phyloP scores from a whole-genome alignment of 2,797 vertebrate species.

The Helarctos malayanus region DNA sequence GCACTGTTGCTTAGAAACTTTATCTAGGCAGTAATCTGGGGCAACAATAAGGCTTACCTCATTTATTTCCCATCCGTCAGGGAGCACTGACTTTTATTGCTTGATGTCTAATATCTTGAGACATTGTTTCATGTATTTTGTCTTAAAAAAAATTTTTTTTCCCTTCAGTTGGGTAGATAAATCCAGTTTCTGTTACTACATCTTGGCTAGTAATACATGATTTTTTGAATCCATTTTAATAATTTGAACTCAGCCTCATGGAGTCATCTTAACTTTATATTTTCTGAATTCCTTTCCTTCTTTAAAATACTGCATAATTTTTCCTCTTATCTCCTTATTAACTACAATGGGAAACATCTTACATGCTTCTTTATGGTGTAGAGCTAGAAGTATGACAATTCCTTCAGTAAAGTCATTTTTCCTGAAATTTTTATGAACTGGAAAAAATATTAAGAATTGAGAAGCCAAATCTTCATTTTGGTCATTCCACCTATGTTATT shows the following conservation, averaged over 20 bases:
- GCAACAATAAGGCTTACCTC: background rate
- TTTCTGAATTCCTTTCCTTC: constrained; percentile 24
- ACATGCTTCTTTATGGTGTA: background rate
- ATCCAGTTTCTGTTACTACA: background rate
- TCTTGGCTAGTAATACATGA: background rate
- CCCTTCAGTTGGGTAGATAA: background rate
- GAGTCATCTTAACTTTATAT: background rate
- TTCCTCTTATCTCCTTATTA: constrained; percentile 18
- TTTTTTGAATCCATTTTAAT: background rate
- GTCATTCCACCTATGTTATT: background rate
- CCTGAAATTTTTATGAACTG: constrained; percentile 7
- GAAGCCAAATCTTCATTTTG: background rate
- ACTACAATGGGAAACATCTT: background rate
- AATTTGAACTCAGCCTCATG: background rate
- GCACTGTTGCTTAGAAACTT: background rate
- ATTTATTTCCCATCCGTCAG: background rate
- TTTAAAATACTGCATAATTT: constrained; percentile 3
- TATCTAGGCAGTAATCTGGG: background rate
- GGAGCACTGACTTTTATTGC: background rate
- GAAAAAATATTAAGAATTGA: background rate
- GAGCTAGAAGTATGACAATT: background rate
- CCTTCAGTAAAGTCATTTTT: constrained; percentile 9
- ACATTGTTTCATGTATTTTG: background rate
- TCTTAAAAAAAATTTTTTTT: background rate
- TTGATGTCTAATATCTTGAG: background rate